Percentiles rank a stretch among this genome's conserved stretches.
Conservation (phyloP, 1,140 invertebrate species). For the Lysiphlebus fabarum region DNA sequence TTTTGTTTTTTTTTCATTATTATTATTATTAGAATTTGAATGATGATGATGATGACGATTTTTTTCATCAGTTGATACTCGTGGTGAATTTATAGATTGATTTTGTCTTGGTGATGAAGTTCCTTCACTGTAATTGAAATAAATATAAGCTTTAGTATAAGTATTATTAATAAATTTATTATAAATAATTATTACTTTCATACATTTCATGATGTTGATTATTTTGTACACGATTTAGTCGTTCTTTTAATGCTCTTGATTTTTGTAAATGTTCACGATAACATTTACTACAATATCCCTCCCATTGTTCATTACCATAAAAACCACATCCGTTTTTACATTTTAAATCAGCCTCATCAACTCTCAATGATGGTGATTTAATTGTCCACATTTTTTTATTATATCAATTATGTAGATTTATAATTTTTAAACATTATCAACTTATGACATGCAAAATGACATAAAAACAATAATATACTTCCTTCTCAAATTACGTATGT, state of each 20-base stretch:
- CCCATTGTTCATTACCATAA: constrained; percentile 95
- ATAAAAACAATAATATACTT: no score
- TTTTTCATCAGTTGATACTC: constrained; percentile 74
- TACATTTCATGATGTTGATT: constrained; percentile 31
- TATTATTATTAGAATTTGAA: no score
- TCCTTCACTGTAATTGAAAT: constrained; percentile 31
- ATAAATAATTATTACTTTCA: no score
- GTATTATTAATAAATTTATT: constrained; percentile 24
- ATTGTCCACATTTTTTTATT: constrained; percentile 61
- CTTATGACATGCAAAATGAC: no score
- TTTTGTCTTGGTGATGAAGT: constrained; percentile 22
- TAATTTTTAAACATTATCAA: background rate
- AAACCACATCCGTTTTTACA: constrained; percentile 95
- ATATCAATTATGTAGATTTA: background rate
- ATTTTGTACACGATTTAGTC: constrained; percentile 33
- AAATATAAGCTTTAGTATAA: constrained; percentile 15
- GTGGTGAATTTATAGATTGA: constrained; percentile 15
- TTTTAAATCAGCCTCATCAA: constrained; percentile 81
- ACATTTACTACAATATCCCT: constrained; percentile 95
- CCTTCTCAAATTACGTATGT: no score
- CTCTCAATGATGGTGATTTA: constrained; percentile 71
- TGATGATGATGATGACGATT: constrained; percentile 80
- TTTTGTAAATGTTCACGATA: constrained; percentile 67
- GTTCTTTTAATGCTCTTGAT: constrained; percentile 58
- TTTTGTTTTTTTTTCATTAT: constrained; percentile 74